These are phyloP conservation scores for Catalaphyllia jardinei DNA, from an alignment of 64 coral and sea anemone species.

Conservation along the genomic window DNA sequence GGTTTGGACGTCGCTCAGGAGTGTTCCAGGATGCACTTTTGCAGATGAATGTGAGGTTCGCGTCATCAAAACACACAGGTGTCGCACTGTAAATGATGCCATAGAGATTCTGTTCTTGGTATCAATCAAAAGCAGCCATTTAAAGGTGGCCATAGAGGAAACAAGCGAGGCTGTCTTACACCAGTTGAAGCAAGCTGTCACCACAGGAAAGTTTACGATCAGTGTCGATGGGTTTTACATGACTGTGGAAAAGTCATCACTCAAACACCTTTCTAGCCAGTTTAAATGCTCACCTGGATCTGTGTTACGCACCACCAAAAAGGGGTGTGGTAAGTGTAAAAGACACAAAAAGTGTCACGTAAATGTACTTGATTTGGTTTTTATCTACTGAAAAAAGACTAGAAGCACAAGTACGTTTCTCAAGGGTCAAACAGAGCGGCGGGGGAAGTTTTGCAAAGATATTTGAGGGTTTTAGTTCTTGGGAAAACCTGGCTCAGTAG, in stretches of 20 bases:
- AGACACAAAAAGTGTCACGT: not conserved
- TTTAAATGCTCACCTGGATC: not conserved
- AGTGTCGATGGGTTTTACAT: not conserved
- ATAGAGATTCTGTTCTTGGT: not conserved
- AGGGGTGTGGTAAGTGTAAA: not conserved
- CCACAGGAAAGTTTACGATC: not conserved
- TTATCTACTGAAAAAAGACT: too few relatives aligned
- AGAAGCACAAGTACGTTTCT: too few relatives aligned
- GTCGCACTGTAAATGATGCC: not conserved
- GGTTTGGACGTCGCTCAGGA: not conserved
- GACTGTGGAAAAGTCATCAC: not conserved
- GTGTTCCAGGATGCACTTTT: slow-evolving; percentile 2
- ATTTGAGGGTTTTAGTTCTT: too few relatives aligned
- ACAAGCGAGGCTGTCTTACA: not conserved
- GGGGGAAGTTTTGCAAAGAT: too few relatives aligned
- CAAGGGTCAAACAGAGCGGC: too few relatives aligned
- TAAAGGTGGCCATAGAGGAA: not conserved
- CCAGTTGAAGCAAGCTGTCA: not conserved
- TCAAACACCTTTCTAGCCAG: not conserved
- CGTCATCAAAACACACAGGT: not conserved
- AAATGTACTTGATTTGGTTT: too few relatives aligned
- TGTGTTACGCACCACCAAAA: not conserved
- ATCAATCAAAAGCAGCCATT: not conserved
- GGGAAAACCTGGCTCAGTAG: too few relatives aligned
- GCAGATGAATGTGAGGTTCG: not conserved